Evolutionary conservation across 2,888 invertebrate species (phyloP), one percentile per base, ranked within the genome.

Genomic region (Acanthosepion pharaonis): DNA sequence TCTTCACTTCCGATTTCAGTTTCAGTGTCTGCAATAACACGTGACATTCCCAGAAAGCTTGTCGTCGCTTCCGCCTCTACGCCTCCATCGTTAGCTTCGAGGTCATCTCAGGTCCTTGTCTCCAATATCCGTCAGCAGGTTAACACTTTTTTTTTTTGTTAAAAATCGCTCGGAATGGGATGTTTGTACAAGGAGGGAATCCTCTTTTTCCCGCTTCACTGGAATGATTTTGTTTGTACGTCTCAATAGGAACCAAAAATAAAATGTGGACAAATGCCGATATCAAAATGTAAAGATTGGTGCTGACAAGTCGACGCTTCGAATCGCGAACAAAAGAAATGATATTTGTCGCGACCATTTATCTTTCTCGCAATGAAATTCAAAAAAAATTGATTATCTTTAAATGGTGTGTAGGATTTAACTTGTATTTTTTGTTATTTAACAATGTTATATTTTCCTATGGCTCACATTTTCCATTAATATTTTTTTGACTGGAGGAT

Each of bases 11-110:
- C 78, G 78, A n/a, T 78, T 78, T n/a, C 78, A 78, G 78, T 78
- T 78, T 78, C 18, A 11, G 9, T n/a, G 78, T n/a, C 78, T n/a
- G 78, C 78, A 78, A 78, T 78, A 78, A 78, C 78, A 78, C 78
- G 78, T 78, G 78, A 78, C n/a, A 78, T 78, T 78, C 78, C 78
- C 78, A 78, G 78, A 78, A 78, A 78, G 78, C 78, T 78, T 78
- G 15, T 78, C 78, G n/a, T 78, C 78, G 33, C 78, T 78, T 78
- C 78, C 78, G n/a, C n/a, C n/a, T 78, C n/a, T 78, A n/a, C n/a
- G 78, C 78, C 78, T 28, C 28, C 78, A n/a, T 78, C 78, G 15
- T 78, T 78, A n/a, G 78, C 78, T 78, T 33, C 78, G 78, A 78
- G 78, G n/a, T 78, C n/a, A 78, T 78, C 78, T n/a, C 78, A 33